A percentile compares a stretch with the other conserved stretches of the same genome.
Evolutionary conservation across 2,113 vertebrate genomes (phyloP).

Genomic region (Campylomormyrus tamandua): DNA sequence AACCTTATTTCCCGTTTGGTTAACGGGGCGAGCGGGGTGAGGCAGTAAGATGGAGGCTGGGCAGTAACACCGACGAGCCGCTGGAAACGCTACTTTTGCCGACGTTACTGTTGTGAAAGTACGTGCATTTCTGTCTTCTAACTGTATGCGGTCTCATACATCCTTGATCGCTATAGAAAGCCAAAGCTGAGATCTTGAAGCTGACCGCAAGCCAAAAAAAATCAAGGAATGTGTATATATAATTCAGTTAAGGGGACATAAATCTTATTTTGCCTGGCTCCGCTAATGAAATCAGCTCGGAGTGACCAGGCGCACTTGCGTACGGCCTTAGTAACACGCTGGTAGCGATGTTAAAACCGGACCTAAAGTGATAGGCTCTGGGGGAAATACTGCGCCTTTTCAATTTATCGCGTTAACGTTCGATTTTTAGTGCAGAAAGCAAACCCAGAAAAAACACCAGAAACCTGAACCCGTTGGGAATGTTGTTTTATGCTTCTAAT

Average conservation of each 20-base stretch:
- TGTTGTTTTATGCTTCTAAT: neutral
- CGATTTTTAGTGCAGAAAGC: neutral
- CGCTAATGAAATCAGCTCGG: conserved; percentile 2
- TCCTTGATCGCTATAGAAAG: neutral
- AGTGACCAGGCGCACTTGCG: neutral
- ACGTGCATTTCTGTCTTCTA: neutral
- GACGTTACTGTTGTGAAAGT: neutral
- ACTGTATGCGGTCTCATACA: neutral
- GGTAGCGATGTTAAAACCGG: neutral
- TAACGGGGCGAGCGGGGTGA: neutral
- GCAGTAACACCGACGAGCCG: neutral
- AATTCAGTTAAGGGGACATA: neutral
- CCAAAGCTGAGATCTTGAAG: neutral
- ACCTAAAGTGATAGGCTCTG: neutral
- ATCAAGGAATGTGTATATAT: neutral
- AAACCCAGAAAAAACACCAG: neutral
- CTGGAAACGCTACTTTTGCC: neutral
- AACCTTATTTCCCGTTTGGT: conserved; percentile 10
- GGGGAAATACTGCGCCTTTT: neutral
- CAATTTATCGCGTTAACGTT: neutral
- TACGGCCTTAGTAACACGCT: conserved; percentile 6
- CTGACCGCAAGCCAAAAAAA: conserved; percentile 5
- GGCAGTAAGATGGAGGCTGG: neutral
- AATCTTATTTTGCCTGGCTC: neutral
- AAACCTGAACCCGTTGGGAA: neutral